A percentile compares a stretch with the other conserved stretches of the same genome.
Conservation (phyloP, 2,888 invertebrate species). For the Thalpophila matura region DNA sequence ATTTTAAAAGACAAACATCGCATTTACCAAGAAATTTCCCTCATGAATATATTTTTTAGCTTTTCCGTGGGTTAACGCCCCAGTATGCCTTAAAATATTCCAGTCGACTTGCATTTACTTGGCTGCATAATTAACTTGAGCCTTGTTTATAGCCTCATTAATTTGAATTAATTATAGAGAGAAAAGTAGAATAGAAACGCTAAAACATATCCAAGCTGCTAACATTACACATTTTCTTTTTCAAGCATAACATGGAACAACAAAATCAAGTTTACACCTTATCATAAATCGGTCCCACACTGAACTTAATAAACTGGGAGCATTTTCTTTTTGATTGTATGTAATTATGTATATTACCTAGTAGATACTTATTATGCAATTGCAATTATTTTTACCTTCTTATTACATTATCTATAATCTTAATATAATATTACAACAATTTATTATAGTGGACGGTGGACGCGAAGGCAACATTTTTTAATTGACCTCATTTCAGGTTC, state of each 20-base stretch:
- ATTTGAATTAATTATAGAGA: conserved; percentile 49
- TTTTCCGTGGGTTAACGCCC: conserved; percentile 24
- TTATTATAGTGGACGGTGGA: conserved; percentile 10
- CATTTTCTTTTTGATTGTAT: too few species aligned
- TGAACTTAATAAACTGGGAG: too few species aligned
- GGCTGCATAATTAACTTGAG: conserved; percentile 63
- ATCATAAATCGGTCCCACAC: not conserved
- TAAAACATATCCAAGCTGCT: conserved; percentile 5
- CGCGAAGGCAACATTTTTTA: not conserved
- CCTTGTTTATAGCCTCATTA: conserved; percentile 64
- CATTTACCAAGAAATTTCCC: conserved; percentile 30
- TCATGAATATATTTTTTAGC: conserved; percentile 38
- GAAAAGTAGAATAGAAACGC: conserved; percentile 27
- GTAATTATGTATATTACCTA: too few species aligned
- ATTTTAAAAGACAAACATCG: conserved; percentile 18
- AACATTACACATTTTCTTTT: conserved; percentile 6
- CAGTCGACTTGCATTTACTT: conserved; percentile 58
- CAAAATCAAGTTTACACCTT: too few species aligned
- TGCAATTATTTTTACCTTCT: too few species aligned
- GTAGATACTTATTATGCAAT: too few species aligned
- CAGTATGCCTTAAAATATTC: conserved; percentile 58
- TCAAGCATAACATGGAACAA: not conserved
- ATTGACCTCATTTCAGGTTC: not conserved
- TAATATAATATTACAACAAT: conserved; percentile 9
- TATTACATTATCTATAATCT: too few species aligned